Conservation (phyloP, 2,888 invertebrate genomes). For the Pseudococcus jackbeardsleyi region DNA sequence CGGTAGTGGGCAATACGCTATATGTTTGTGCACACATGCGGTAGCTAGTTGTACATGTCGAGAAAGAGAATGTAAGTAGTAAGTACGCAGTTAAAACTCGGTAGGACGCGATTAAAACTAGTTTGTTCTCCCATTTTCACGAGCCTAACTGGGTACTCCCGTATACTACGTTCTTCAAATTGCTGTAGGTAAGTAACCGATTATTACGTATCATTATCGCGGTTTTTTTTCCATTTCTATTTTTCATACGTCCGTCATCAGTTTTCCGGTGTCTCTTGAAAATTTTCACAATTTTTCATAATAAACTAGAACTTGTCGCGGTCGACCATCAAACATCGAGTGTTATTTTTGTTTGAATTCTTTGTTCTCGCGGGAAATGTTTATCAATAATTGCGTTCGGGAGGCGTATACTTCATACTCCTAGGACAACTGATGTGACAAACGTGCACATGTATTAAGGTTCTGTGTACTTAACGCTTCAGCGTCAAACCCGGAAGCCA, state of each 20-base stretch:
- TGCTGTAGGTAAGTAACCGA: slow-evolving; percentile 45
- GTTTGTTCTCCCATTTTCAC: background rate
- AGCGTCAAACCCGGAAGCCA: background rate
- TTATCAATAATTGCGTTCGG: background rate
- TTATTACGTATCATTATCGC: background rate
- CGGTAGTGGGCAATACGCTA: too few relatives aligned
- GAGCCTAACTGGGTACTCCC: background rate
- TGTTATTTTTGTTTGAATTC: background rate
- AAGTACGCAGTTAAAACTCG: slow-evolving; percentile 15
- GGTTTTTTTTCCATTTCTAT: background rate
- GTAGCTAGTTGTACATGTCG: background rate
- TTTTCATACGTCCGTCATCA: background rate
- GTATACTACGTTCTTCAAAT: background rate
- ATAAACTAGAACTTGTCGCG: background rate
- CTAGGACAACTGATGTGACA: background rate
- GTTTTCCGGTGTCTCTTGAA: background rate
- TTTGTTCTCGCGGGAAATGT: slow-evolving; percentile 13
- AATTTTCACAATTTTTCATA: background rate
- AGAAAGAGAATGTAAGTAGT: background rate
- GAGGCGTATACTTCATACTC: background rate
- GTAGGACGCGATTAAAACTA: background rate
- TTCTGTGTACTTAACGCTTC: background rate
- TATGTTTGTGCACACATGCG: background rate
- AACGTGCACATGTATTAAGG: background rate
- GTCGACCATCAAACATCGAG: too few relatives aligned